Evolutionary conservation across 1,140 invertebrate genomes (phyloP).

Genomic region (Galleria mellonella): DNA sequence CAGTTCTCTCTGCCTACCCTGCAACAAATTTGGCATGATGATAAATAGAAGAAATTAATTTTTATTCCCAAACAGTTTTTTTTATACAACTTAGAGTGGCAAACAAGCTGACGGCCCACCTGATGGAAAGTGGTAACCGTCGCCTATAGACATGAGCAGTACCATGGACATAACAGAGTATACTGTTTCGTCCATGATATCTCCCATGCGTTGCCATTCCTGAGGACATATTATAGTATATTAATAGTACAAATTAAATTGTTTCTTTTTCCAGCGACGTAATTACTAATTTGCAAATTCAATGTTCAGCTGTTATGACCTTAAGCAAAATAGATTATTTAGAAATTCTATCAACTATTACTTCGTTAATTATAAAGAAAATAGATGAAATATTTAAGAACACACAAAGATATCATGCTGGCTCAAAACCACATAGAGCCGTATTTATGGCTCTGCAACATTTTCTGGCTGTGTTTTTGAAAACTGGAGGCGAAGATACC

Average conservation of each 20-base stretch:
- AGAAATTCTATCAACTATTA: constrained; percentile 27
- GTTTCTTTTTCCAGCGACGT: constrained; percentile 28
- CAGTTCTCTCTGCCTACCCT: too few relatives aligned
- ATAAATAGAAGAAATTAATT: too few relatives aligned
- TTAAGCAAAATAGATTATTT: constrained; percentile 33
- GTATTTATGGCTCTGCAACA: constrained; percentile 38
- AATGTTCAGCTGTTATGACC: constrained; percentile 26
- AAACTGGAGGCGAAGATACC: constrained; percentile 19
- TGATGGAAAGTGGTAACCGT: too few relatives aligned
- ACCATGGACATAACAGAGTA: too few relatives aligned
- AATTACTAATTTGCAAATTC: constrained; percentile 43
- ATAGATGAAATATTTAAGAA: constrained; percentile 46
- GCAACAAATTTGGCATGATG: too few relatives aligned
- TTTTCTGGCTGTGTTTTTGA: constrained; percentile 32
- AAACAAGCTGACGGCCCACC: too few relatives aligned
- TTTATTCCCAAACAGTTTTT: too few relatives aligned
- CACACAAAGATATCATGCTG: constrained; percentile 53
- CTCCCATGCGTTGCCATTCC: too few relatives aligned
- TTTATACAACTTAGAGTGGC: too few relatives aligned
- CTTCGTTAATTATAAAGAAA: constrained; percentile 28
- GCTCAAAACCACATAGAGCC: constrained; percentile 38
- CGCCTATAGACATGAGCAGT: too few relatives aligned
- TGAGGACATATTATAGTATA: too few relatives aligned
- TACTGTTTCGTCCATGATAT: too few relatives aligned
- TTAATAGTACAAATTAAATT: neutral